These are phyloP conservation scores for Ctenopoma multispine DNA, from an alignment of 2,797 vertebrate species.

Conservation along the genomic window DNA sequence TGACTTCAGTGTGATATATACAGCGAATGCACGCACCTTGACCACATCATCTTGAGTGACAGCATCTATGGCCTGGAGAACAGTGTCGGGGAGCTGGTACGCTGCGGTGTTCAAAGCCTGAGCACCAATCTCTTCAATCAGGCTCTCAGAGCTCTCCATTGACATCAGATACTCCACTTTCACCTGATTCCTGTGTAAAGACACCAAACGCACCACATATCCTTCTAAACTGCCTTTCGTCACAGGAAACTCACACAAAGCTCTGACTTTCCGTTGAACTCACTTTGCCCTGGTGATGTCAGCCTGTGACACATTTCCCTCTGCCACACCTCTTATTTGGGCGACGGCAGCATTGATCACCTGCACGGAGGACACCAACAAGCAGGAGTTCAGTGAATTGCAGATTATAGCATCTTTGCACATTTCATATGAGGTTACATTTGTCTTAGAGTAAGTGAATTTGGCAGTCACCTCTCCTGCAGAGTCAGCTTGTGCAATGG, in stretches of 20 bases:
- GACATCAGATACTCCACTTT: slow-evolving; percentile 91
- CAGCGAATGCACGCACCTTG: slow-evolving; percentile 83
- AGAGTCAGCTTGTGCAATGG: slow-evolving; percentile 86
- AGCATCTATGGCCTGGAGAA: slow-evolving; percentile 86
- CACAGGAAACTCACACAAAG: too few relatives aligned
- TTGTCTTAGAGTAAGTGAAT: slow-evolving; percentile 4
- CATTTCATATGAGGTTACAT: neutral
- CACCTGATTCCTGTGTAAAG: slow-evolving; percentile 86
- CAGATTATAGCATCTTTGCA: neutral
- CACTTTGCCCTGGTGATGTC: slow-evolving; percentile 90
- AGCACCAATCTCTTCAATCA: slow-evolving; percentile 90
- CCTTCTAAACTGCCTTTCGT: neutral
- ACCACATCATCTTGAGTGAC: slow-evolving; percentile 85
- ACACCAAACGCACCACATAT: neutral
- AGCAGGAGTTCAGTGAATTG: neutral
- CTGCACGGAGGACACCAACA: slow-evolving; percentile 69
- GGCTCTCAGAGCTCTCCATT: slow-evolving; percentile 85
- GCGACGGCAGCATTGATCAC: slow-evolving; percentile 90
- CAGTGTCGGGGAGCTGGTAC: slow-evolving; percentile 80
- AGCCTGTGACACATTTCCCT: slow-evolving; percentile 84
- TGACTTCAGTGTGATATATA: neutral
- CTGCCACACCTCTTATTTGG: slow-evolving; percentile 87
- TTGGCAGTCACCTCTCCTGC: slow-evolving; percentile 86
- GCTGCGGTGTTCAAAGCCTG: slow-evolving; percentile 85
- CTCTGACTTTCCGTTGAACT: slow-evolving; percentile 63